Base-by-base conservation (phyloP, 2,888 invertebrate genomes). In the Habroteleia sp. region DNA sequence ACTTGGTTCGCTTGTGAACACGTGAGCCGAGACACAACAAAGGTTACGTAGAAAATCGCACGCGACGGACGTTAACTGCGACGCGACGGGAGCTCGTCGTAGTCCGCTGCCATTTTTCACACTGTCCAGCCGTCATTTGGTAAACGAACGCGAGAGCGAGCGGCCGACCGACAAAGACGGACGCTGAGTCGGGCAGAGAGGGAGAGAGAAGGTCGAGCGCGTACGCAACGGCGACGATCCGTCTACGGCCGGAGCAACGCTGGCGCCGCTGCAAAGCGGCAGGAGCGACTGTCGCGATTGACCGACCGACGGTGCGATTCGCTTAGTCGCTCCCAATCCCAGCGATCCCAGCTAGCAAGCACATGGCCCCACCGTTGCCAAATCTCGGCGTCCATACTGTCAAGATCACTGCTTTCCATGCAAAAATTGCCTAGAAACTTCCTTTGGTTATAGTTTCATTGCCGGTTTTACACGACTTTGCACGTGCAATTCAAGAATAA, bases 91-190 rank as follows among this genome's bases (percentile, higher is more conserved):
- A 65, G 79, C 82, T 86, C 86, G 82, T 86, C 85, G 80, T 84
- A 86, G 80, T 86, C 85, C 77, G 85, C 85, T 84, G 86, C 86
- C 86, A 87, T 87, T 76, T 81, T 83, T 81, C 71, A 54, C 54
- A 72, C 74, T 41, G 75, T 48, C 16, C 33, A 44, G 65, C 14
- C 68, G 58, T 50, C 58, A 58, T 50, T 60, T 60, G 54, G 27
- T 42, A 13, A 33, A 27, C 42, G 42, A 50, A 33, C 17, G 39
- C 27, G 10, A 20, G 42, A 14, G 52, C 39, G 11, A 31, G 13
- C 1, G 16, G 8, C 11, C 5, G 44, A 54, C 11, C 2, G 41
- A 41, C 2, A 25, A 35, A 7, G 23, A 17, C n/a, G n/a, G n/a
- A n/a, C n/a, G n/a, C n/a, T n/a, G n/a, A n/a, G n/a, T n/a, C n/a